Evolutionary conservation across 1,140 invertebrate species (phyloP), one percentile per base, ranked within the genome.

Genomic region (Laodelphax striatellus): DNA sequence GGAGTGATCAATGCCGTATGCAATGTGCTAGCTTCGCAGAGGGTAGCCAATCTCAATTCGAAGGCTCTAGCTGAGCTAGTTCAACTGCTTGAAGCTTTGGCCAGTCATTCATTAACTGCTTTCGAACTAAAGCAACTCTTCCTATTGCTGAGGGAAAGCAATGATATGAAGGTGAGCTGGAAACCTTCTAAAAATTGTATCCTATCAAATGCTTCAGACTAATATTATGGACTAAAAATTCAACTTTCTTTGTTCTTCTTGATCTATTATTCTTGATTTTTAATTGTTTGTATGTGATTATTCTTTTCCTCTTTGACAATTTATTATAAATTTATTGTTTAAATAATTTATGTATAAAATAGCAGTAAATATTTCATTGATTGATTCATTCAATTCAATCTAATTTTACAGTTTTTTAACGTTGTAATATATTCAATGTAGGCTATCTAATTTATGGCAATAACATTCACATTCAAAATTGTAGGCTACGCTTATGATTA

Each of bases 111-210:
- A 50, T 78, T 83, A 55, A 75, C 75, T 17, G 72, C 80, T 0
- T 68, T 68, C 17, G 81, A 83, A 67, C 68, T 84, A 1, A 83
- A 82, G 69, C 72, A 78, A 31, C 65, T 80, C 52, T 77, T 77
- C 55, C 68, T 71, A 41, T 66, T 77, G 8, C 65, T 79, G 6
- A 69, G 71, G 60, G 70, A 66, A 13, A 70, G 65, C 13, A 57
- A 65, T 60, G 69, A 74, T 64, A 69, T 63, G 14, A 59, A 64
- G 64, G 69, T 66, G 56, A 64, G 54, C 58, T n/a, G 53, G 41
- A 52, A 43, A 38, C 34, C n/a, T n/a, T 38, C 5, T 11, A 6
- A 28, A 28, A 28, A 28, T 28, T 28, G 24, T 4, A 28, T 28
- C 6, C 24, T 28, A 28, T 28, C 6, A 6, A 6, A 6, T 28